These are phyloP conservation scores for Pristionchus arcanus DNA, from an alignment of 2,888 invertebrate genomes.

Conservation along the genomic window DNA sequence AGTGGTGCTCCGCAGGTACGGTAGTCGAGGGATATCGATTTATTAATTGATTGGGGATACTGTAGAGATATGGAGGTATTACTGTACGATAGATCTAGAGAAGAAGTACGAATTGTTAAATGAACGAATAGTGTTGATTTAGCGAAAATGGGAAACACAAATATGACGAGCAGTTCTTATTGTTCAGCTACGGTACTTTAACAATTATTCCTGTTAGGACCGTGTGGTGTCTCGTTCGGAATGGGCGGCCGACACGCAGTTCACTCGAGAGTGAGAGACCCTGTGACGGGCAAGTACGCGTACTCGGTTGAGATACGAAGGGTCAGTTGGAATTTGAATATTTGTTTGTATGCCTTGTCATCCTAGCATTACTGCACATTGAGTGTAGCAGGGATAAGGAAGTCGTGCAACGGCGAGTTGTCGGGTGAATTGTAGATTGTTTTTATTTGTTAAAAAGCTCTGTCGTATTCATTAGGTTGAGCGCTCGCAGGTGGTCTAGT, in stretches of 20 bases:
- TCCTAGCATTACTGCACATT: too few species aligned
- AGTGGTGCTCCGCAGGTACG: constrained; percentile 54
- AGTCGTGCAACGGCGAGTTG: too few species aligned
- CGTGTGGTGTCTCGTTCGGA: constrained; percentile 50
- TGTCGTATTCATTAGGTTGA: not conserved
- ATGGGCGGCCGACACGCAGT: constrained; percentile 53
- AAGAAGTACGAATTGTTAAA: too few species aligned
- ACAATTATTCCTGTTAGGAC: not conserved
- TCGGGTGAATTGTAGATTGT: too few species aligned
- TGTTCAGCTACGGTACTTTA: not conserved
- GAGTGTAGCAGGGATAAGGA: too few species aligned
- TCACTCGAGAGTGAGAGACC: constrained; percentile 48
- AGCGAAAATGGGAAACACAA: too few species aligned
- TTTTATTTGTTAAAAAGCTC: too few species aligned
- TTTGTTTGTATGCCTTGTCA: too few species aligned
- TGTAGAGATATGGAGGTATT: too few species aligned
- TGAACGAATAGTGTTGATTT: too few species aligned
- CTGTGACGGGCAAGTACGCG: constrained; percentile 36
- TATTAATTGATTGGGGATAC: not conserved
- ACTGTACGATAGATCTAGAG: too few species aligned
- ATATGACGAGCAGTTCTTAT: too few species aligned
- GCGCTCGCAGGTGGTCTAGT: not conserved
- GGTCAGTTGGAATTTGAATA: not conserved
- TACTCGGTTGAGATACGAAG: constrained; percentile 52
- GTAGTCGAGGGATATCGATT: not conserved